Evolutionary conservation across 2,888 invertebrate genomes (phyloP).

Genomic region (Hirtodrosophila duncani): DNA sequence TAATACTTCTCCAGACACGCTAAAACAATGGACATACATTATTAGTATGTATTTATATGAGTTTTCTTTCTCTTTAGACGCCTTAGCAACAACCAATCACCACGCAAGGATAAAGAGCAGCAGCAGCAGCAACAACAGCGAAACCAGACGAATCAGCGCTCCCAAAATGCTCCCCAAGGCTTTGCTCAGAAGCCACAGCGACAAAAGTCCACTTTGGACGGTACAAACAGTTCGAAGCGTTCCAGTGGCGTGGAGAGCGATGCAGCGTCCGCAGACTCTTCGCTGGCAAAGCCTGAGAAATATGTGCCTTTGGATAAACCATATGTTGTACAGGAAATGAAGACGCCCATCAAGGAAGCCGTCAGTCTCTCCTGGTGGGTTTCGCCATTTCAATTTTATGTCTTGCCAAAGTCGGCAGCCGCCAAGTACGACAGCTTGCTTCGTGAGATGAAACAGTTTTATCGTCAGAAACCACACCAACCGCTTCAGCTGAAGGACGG

Average conservation of each 20-base stretch:
- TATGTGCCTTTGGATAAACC: conserved; percentile 80
- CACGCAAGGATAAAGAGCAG: conserved; percentile 39
- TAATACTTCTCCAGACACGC: too few species aligned
- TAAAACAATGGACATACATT: background rate
- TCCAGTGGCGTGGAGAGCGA: conserved; percentile 51
- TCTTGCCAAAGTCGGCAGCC: conserved; percentile 80
- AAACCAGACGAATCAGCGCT: conserved; percentile 49
- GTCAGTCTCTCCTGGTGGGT: conserved; percentile 87
- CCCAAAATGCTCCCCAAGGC: conserved; percentile 74
- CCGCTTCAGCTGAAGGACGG: conserved; percentile 80
- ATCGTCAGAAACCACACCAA: conserved; percentile 79
- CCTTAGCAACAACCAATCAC: conserved; percentile 46
- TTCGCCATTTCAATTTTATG: conserved; percentile 86
- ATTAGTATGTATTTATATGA: too few species aligned
- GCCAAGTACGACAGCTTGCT: conserved; percentile 84
- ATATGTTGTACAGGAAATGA: conserved; percentile 79
- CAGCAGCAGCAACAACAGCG: conserved; percentile 37
- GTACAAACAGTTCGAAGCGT: conserved; percentile 39
- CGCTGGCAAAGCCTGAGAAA: conserved; percentile 55
- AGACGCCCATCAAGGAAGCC: conserved; percentile 80
- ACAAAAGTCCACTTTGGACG: conserved; percentile 55
- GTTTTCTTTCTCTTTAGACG: conserved; percentile 44
- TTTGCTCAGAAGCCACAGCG: conserved; percentile 63
- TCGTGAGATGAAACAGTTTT: conserved; percentile 84
- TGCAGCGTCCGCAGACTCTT: conserved; percentile 16